Evolutionary conservation across 1,140 invertebrate species (phyloP).

Genomic region (Drosophila pandora): DNA sequence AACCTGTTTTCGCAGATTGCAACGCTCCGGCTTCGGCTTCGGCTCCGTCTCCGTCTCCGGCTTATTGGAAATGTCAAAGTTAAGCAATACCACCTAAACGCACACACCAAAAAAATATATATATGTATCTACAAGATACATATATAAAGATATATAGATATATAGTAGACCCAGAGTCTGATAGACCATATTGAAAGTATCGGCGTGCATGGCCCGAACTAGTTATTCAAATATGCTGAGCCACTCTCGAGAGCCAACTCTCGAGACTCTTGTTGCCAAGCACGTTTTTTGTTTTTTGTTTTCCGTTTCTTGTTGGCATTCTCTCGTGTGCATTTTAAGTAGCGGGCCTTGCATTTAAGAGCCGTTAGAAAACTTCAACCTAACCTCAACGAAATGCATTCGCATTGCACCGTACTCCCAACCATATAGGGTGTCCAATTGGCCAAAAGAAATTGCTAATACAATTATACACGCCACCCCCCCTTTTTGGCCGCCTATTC

Average conservation of each 20-base stretch:
- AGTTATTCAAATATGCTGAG: slow-evolving; percentile 73
- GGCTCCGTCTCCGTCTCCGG: slow-evolving; percentile 2
- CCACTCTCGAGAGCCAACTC: slow-evolving; percentile 17
- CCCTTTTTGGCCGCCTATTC: slow-evolving; percentile 22
- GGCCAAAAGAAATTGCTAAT: slow-evolving; percentile 59
- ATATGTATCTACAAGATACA: background rate
- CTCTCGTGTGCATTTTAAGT: slow-evolving; percentile 71
- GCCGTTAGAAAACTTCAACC: slow-evolving; percentile 66
- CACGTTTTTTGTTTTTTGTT: slow-evolving; percentile 78
- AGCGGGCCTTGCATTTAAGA: slow-evolving; percentile 63
- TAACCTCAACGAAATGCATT: slow-evolving; percentile 59
- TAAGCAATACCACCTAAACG: slow-evolving; percentile 60
- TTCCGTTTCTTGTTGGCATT: slow-evolving; percentile 51
- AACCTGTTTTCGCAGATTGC: slow-evolving; percentile 78
- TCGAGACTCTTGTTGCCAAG: slow-evolving; percentile 63
- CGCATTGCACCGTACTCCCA: slow-evolving; percentile 38
- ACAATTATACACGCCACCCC: slow-evolving; percentile 54
- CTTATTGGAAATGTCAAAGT: slow-evolving; percentile 76
- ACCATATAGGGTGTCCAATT: slow-evolving; percentile 62
- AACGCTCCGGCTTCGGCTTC: slow-evolving; percentile 32
- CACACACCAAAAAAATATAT: background rate
- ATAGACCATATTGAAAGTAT: slow-evolving; percentile 80
- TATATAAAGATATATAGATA: slow-evolving; percentile 1
- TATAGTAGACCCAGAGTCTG: slow-evolving; percentile 13
- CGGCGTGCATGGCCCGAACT: slow-evolving; percentile 60